These are phyloP conservation scores for Dioctria linearis DNA, from an alignment of 2,888 invertebrate species.

Conservation along the genomic window DNA sequence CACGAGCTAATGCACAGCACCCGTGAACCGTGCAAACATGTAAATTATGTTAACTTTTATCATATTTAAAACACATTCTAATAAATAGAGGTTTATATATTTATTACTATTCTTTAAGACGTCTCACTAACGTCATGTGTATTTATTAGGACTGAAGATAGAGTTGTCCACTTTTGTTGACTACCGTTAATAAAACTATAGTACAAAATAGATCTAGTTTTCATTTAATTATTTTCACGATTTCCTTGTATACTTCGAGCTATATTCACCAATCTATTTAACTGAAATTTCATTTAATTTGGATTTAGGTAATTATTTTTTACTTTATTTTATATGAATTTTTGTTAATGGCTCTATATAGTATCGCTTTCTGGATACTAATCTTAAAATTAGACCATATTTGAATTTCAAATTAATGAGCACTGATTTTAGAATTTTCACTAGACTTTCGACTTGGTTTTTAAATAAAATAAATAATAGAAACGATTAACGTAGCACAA, in stretches of 20 bases:
- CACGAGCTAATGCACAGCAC: not conserved
- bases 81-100: slow-evolving; percentile 50
- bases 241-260: no score
- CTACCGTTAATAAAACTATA: slow-evolving; percentile 49
- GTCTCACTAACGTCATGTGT: slow-evolving; percentile 47
- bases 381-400: no score
- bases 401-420: no score
- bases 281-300: no score
- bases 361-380: no score
- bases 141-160: slow-evolving; percentile 48
- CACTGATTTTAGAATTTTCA: no score
- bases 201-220: slow-evolving; percentile 9
- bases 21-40: slow-evolving; percentile 13
- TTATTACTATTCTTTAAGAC: slow-evolving; percentile 44
- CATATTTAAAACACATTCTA: slow-evolving; percentile 48
- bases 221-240: not conserved
- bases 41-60: slow-evolving; percentile 44
- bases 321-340: not conserved
- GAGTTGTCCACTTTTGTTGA: slow-evolving; percentile 49
- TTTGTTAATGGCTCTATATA: not conserved
- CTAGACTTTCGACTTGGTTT: no score
- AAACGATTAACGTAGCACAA: no score
- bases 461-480: no score
- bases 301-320: not conserved
- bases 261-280: not conserved